These are phyloP conservation scores for Telmatochromis sp. DNA, from an alignment of 2,113 vertebrate genomes.

Conservation along the genomic window DNA sequence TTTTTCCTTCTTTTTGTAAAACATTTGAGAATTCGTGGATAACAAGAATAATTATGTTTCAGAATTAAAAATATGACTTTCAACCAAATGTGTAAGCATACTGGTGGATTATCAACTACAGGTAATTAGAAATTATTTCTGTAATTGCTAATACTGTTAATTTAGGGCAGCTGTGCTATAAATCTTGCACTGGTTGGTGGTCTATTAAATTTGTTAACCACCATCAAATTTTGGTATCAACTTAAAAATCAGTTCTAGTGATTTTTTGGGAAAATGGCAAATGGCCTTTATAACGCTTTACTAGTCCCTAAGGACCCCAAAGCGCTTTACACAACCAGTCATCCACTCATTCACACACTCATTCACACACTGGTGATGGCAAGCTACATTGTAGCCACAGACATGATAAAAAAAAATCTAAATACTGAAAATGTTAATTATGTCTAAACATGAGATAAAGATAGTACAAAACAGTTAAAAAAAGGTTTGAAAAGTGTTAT, in stretches of 20 bases:
- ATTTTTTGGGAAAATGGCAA: not conserved
- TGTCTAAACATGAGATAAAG: not conserved
- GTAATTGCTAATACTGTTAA: not conserved
- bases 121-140: rapidly evolving
- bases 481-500: rapidly evolving
- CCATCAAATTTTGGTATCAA: rapidly evolving
- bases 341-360: not conserved
- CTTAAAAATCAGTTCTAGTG: not conserved
- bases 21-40: rapidly evolving
- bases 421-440: not conserved
- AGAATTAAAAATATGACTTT: not conserved
- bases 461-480: rapidly evolving
- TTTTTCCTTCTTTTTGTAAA: not conserved
- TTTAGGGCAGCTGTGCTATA: not conserved
- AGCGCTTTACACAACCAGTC: rapidly evolving
- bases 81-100: not conserved
- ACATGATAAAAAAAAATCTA: rapidly evolving
- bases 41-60: not conserved
- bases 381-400: not conserved
- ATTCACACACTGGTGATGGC: not conserved
- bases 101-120: not conserved
- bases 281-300: rapidly evolving
- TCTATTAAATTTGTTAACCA: not conserved
- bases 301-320: not conserved
- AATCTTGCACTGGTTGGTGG: not conserved